Conservation (phyloP, 1,140 invertebrate species). For the Parasteatoda tepidariorum region DNA sequence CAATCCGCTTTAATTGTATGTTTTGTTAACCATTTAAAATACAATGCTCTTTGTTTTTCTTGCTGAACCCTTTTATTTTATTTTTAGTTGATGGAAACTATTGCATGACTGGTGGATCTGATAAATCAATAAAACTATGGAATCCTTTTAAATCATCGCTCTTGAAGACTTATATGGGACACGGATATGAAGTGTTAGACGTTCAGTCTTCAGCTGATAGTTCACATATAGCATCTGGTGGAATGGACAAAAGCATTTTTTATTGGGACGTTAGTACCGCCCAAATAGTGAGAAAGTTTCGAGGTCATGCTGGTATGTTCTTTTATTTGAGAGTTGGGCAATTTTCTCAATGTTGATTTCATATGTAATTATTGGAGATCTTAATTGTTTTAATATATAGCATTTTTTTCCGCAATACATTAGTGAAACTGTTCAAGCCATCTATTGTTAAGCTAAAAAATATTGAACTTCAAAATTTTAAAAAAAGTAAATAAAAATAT, state of each 20-base stretch:
- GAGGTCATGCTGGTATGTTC: constrained; percentile 88
- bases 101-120: constrained; percentile 92
- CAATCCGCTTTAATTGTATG: constrained; percentile 90
- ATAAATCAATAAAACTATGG: constrained; percentile 97
- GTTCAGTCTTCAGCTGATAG: constrained; percentile 91
- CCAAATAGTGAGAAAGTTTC: constrained; percentile 81
- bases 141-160: constrained; percentile 84
- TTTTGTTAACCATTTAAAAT: no score
- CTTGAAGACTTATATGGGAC: constrained; percentile 93
- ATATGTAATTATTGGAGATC: no score
- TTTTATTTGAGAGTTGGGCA: no score
- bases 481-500: no score
- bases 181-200: constrained; percentile 96
- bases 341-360: no score
- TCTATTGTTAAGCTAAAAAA: no score
- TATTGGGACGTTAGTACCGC: constrained; percentile 91
- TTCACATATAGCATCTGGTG: constrained; percentile 86
- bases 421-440: no score
- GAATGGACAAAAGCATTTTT: constrained; percentile 88
- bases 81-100: constrained; percentile 89
- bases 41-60: no score
- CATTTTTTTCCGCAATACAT: no score
- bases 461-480: no score
- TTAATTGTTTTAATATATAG: no score
- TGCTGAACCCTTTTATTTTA: not conserved